Evolutionary conservation across 2,113 vertebrate species (phyloP).

Genomic region (Epinephelus moara): DNA sequence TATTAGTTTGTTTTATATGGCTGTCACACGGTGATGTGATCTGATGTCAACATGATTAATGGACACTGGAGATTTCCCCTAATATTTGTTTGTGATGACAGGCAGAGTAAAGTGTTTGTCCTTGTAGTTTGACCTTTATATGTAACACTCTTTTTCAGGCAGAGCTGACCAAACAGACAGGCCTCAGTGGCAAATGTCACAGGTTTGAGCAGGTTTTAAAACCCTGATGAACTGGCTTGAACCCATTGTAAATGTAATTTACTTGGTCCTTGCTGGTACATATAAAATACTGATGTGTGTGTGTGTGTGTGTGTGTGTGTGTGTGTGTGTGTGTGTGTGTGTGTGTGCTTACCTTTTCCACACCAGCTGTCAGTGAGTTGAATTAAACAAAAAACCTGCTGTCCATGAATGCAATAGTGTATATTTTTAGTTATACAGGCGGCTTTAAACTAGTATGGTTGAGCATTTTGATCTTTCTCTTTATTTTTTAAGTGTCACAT

Average conservation of each 20-base stretch:
- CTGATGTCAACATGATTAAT: background rate
- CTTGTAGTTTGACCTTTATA: constrained; percentile 32
- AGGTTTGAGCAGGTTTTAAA: background rate
- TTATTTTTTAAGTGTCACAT: background rate
- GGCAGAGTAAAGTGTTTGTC: constrained; percentile 9
- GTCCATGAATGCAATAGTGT: background rate
- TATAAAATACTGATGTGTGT: background rate
- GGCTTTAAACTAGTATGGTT: background rate
- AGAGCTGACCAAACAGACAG: constrained; percentile 9
- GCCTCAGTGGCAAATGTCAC: constrained; percentile 23
- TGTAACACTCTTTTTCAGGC: background rate
- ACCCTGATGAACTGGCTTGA: background rate
- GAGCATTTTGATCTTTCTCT: background rate
- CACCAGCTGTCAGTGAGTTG: background rate
- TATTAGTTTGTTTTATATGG: background rate
- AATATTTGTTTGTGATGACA: constrained; percentile 12
- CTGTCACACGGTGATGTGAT: background rate
- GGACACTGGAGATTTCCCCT: background rate
- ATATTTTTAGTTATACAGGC: background rate
- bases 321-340: background rate
- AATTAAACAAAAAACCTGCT: background rate
- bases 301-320: background rate
- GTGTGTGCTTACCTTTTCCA: background rate
- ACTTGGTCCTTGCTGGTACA: background rate
- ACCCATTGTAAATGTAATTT: background rate